phyloP scores from a whole-genome alignment of 2,113 vertebrate genomes.

The Tenrec ecaudatus region DNA sequence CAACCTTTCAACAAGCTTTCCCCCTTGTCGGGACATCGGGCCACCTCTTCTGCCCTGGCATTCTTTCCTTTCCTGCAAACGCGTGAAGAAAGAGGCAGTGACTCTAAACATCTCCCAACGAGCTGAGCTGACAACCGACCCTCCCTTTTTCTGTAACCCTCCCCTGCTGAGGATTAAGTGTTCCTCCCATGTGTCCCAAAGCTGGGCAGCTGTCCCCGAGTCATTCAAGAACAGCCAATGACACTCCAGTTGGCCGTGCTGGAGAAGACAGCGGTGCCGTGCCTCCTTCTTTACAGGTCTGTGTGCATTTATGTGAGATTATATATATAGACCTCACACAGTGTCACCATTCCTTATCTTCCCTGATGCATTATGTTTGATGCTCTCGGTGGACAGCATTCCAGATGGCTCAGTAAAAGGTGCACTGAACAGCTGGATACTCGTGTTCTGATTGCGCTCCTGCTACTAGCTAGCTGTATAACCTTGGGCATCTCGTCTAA shows the following conservation, averaged over 20 bases:
- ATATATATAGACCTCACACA: background rate
- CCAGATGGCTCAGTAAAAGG: too few species aligned
- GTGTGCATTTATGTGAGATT: background rate
- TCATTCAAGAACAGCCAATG: conserved; percentile 35
- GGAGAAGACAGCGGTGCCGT: background rate
- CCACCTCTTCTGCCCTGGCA: background rate
- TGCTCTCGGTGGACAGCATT: background rate
- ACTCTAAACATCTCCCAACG: background rate
- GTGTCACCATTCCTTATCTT: background rate
- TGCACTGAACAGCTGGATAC: background rate
- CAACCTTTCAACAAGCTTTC: background rate
- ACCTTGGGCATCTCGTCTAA: background rate
- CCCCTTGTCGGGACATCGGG: background rate
- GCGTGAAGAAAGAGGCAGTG: background rate
- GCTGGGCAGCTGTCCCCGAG: conserved; percentile 57
- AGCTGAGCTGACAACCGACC: background rate
- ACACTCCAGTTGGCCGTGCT: background rate
- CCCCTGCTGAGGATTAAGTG: conserved; percentile 74
- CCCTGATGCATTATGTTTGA: background rate
- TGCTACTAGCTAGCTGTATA: background rate
- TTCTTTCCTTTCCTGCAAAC: background rate
- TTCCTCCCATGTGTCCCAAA: conserved; percentile 50
- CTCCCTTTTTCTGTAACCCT: background rate
- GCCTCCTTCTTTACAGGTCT: background rate
- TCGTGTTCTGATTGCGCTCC: background rate